phyloP scores from a whole-genome alignment of 2,113 vertebrate species.

The Seriola dumerili region DNA sequence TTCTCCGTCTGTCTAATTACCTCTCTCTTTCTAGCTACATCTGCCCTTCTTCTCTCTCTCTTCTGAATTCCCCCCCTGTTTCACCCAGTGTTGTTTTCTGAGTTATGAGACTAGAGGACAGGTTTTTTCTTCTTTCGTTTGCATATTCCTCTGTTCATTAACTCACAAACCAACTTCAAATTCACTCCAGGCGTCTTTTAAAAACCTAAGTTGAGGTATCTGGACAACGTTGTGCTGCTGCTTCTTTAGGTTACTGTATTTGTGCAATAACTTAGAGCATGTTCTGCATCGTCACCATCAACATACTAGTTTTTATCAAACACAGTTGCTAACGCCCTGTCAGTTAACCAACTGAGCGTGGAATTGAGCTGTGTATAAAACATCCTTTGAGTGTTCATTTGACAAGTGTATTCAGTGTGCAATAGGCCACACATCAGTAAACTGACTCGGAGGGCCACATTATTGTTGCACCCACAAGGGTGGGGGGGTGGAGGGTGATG shows the following conservation, averaged over 20 bases:
- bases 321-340: slow-evolving; percentile 34
- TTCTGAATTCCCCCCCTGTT: background rate
- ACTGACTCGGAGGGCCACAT: slow-evolving; percentile 23
- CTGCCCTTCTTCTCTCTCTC: background rate
- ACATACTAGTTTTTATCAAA: slow-evolving; percentile 13
- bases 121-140: background rate
- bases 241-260: background rate
- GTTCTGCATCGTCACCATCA: background rate
- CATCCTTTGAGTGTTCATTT: slow-evolving; percentile 52
- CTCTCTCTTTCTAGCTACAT: background rate
- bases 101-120: background rate
- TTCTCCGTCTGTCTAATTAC: background rate
- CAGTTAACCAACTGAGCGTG: slow-evolving; percentile 50
- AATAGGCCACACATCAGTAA: slow-evolving; percentile 52
- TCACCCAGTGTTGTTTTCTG: background rate
- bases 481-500: background rate
- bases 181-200: background rate
- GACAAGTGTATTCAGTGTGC: slow-evolving; percentile 44
- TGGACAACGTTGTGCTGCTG: background rate
- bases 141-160: background rate
- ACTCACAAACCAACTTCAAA: background rate
- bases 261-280: background rate
- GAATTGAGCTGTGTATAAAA: slow-evolving; percentile 53
- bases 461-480: background rate
- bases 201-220: background rate